Evolutionary conservation across 2,888 invertebrate species (phyloP), one percentile per base, ranked within the genome.

Genomic region (Latrodectus hesperus): DNA sequence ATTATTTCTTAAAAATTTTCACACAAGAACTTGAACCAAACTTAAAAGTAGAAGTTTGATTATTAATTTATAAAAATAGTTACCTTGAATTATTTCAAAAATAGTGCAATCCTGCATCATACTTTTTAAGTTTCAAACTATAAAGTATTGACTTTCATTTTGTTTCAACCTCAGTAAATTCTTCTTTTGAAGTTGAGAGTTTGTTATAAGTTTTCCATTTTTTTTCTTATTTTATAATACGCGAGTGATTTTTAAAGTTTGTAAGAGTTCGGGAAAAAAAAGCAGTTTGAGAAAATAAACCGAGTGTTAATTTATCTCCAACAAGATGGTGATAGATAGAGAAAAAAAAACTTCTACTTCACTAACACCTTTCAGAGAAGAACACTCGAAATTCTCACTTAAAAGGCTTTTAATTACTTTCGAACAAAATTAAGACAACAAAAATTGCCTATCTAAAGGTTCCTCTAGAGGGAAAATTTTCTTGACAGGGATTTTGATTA

Each of bases 371-470:
- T 87, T 77, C 72, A 55, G 60, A 12, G 60, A 87, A 86, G 81
- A 81, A 87, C 73, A 81, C 86, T 87, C 81, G 77, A 87, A 17
- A 73, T 67, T 76, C 76, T 81, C 73, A 71, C 51, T 79, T 70
- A 72, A 49, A 71, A 70, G 26, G 12, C 64, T 65, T 81, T 86
- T 87, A 87, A 87, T 87, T 87, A 87, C 86, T 87, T 87, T 87
- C 71, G 71, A 87, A 87, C 86, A 87, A 87, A 60, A 87, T 87
- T 87, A 81, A 81, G 86, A 77, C 86, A 81, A 87, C 86, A 87
- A 87, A 87, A 87, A 87, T 87, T 72, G 67, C 76, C 53, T 9
- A 64, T 60, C 72, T 73, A 68, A 51, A 65, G 73, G 72, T 53
- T 64, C 26, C 75, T 53, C 65, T 52, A 67, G 65, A 55, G 74